Conservation (phyloP, 2,113 vertebrate species). For the Thunnus thynnus region DNA sequence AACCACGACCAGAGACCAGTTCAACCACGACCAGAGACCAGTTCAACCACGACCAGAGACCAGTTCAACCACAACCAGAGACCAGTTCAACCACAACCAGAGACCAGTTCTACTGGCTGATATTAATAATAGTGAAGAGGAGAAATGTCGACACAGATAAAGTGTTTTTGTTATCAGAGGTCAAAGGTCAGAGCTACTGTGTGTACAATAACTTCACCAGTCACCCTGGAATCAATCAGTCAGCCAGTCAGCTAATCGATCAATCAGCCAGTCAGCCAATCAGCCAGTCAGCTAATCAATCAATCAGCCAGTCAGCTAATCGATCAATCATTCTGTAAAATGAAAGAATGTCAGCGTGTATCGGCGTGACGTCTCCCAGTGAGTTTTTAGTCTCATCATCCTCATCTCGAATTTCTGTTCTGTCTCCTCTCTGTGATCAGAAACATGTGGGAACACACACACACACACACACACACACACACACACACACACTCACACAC, state of each 20-base stretch:
- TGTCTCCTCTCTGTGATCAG: constrained; percentile 41
- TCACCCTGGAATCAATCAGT: no score
- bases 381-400: constrained; percentile 1
- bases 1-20: no score
- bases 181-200: no score
- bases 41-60: no score
- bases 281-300: background rate
- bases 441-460: constrained; percentile 43
- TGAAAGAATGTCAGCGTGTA: background rate
- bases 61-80: no score
- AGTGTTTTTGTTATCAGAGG: no score
- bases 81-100: no score
- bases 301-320: background rate
- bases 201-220: no score
- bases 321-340: background rate
- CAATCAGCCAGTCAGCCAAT: background rate
- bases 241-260: background rate
- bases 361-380: background rate
- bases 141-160: no score
- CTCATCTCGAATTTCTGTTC: background rate
- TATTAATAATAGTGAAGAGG: no score
- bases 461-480: constrained; percentile 17
- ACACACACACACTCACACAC: constrained; percentile 15
- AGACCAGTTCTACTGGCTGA: no score
- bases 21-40: no score